These are phyloP conservation scores for Nomada fabriciana DNA, from an alignment of 2,888 invertebrate genomes.

Conservation along the genomic window DNA sequence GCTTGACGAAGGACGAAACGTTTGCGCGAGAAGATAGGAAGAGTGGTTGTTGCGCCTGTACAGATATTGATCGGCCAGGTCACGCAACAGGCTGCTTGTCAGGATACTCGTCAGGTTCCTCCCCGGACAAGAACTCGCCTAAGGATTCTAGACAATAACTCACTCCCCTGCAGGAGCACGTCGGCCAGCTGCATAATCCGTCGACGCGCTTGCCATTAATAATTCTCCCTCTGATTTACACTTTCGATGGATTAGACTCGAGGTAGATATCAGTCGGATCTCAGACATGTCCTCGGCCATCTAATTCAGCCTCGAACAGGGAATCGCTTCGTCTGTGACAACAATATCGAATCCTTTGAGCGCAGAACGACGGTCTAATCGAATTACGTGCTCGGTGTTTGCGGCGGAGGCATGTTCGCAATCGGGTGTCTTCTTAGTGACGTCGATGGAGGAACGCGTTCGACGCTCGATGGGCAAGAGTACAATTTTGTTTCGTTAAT, in stretches of 20 bases:
- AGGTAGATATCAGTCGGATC: too few relatives aligned
- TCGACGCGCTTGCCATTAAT: conserved; percentile 38
- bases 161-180: conserved; percentile 14
- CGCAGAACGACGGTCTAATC: neutral
- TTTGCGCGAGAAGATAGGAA: conserved; percentile 65
- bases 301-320: neutral
- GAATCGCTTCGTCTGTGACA: neutral
- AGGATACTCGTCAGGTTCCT: conserved; percentile 73
- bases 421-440: too few relatives aligned
- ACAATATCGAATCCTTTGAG: conserved; percentile 5
- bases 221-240: conserved; percentile 35
- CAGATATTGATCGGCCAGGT: conserved; percentile 81
- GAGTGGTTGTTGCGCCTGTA: conserved; percentile 74
- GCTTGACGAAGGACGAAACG: conserved; percentile 25
- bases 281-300: neutral
- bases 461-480: too few relatives aligned
- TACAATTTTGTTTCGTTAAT: neutral
- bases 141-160: conserved; percentile 60
- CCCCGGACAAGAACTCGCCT: conserved; percentile 52
- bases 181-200: conserved; percentile 13
- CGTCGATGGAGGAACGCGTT: too few relatives aligned
- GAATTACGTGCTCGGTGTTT: neutral
- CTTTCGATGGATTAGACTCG: neutral
- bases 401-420: too few relatives aligned
- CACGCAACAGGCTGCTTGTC: conserved; percentile 82